phyloP scores from a whole-genome alignment of 2,797 vertebrate genomes.

The Clarias platycephalus region DNA sequence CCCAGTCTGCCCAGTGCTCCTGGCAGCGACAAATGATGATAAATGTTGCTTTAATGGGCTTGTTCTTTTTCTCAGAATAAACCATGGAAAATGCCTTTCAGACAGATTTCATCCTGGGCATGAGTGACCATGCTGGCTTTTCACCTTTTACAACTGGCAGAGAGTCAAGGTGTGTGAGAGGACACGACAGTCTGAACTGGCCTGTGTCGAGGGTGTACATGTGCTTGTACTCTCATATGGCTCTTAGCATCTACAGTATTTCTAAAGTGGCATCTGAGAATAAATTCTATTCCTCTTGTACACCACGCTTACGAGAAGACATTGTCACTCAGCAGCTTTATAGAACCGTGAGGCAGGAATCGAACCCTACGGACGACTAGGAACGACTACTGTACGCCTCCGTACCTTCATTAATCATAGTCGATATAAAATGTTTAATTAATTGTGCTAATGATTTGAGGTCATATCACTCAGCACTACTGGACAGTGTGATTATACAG shows the following conservation, averaged over 20 bases:
- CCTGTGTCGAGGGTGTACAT: background rate
- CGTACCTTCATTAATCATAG: too few species aligned
- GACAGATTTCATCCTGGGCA: constrained; percentile 25
- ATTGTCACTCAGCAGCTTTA: background rate
- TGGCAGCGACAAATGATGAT: constrained; percentile 70
- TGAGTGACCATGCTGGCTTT: background rate
- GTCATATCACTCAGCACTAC: too few species aligned
- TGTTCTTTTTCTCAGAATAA: constrained; percentile 59
- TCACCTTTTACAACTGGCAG: background rate
- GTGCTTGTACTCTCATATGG: background rate
- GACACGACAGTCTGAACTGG: background rate
- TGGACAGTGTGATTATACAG: too few species aligned
- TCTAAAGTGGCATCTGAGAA: background rate
- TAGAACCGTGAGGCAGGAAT: background rate
- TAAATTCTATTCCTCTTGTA: background rate
- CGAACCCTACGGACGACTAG: too few species aligned
- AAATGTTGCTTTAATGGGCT: constrained; percentile 61
- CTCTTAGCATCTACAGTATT: background rate
- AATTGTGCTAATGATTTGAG: too few species aligned
- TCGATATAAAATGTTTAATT: too few species aligned
- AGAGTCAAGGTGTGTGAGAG: background rate
- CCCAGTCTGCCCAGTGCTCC: constrained; percentile 62
- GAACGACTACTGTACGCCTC: too few species aligned
- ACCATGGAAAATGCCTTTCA: constrained; percentile 29
- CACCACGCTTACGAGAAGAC: background rate